Percentiles rank a stretch among this genome's conserved stretches.
phyloP scores from a whole-genome alignment of 1,140 invertebrate genomes.

The Delia radicum region DNA sequence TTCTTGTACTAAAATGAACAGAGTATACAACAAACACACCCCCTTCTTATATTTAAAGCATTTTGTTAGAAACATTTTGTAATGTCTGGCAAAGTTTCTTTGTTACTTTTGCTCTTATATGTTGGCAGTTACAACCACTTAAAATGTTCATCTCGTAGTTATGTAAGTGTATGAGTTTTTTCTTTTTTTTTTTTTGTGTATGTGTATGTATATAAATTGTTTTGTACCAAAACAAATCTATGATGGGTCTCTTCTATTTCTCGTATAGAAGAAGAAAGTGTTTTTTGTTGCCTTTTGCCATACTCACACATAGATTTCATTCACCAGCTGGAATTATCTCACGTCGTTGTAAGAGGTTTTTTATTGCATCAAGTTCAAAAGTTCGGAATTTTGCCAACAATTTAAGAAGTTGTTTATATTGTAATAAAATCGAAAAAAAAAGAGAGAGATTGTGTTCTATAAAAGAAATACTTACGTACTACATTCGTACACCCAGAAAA shows the following conservation, averaged over 20 bases:
- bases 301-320: not conserved
- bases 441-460: too few relatives aligned
- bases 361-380: slow-evolving; percentile 30
- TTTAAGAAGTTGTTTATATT: slow-evolving; percentile 25
- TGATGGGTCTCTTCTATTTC: not conserved
- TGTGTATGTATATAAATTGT: not conserved
- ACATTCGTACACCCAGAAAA: too few relatives aligned
- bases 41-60: not conserved
- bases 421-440: too few relatives aligned
- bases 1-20: too few relatives aligned
- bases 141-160: not conserved
- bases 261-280: slow-evolving; percentile 17
- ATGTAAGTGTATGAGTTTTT: too few relatives aligned
- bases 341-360: slow-evolving; percentile 27
- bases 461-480: too few relatives aligned
- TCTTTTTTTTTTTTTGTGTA: too few relatives aligned
- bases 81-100: slow-evolving; percentile 30
- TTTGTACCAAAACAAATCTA: too few relatives aligned
- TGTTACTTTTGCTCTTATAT: slow-evolving; percentile 5
- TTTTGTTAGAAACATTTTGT: not conserved
- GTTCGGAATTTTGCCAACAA: slow-evolving; percentile 31
- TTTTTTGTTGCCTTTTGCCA: not conserved
- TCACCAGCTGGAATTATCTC: slow-evolving; percentile 30
- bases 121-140: slow-evolving; percentile 23
- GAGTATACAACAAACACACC: not conserved